phyloP scores from a whole-genome alignment of 1,140 invertebrate genomes.

The Magallana angulata region DNA sequence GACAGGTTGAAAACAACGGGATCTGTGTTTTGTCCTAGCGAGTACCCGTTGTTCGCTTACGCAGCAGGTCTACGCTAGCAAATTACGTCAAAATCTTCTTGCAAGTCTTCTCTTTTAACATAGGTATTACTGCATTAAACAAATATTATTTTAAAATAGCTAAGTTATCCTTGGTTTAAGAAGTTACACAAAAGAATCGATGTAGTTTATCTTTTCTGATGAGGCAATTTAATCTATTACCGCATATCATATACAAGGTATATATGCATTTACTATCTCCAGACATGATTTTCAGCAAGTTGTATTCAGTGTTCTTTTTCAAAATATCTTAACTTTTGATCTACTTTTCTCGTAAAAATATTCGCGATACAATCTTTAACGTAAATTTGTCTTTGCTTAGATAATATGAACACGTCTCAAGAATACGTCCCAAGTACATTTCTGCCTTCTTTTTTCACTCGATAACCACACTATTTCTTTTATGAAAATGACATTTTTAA shows the following conservation, averaged over 20 bases:
- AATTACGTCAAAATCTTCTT: too few species aligned
- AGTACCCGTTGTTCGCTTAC: too few species aligned
- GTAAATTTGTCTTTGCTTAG: conserved; percentile 5
- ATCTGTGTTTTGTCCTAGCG: too few species aligned
- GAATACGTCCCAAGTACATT: not conserved
- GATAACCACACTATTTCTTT: not conserved
- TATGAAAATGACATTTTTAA: not conserved
- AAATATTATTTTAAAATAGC: too few species aligned
- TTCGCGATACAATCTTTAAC: conserved; percentile 4
- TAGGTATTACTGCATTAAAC: too few species aligned
- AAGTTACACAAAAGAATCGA: not conserved
- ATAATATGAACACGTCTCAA: not conserved
- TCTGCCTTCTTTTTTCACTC: not conserved
- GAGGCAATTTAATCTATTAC: conserved; percentile 18
- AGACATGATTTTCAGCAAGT: conserved; percentile 26
- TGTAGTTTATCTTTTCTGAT: conserved; percentile 20
- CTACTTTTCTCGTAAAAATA: conserved; percentile 24
- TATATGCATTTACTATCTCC: conserved; percentile 12
- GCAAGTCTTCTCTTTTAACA: too few species aligned
- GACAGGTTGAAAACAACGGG: too few species aligned
- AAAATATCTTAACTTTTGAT: conserved; percentile 24
- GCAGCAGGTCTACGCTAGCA: too few species aligned
- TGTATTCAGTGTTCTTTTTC: conserved; percentile 10
- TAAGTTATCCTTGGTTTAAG: too few species aligned
- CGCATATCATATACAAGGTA: conserved; percentile 11